A percentile compares a stretch with the other conserved stretches of the same genome.
Evolutionary conservation across 2,888 invertebrate genomes (phyloP).

Genomic region (Leptopilina myrica): DNA sequence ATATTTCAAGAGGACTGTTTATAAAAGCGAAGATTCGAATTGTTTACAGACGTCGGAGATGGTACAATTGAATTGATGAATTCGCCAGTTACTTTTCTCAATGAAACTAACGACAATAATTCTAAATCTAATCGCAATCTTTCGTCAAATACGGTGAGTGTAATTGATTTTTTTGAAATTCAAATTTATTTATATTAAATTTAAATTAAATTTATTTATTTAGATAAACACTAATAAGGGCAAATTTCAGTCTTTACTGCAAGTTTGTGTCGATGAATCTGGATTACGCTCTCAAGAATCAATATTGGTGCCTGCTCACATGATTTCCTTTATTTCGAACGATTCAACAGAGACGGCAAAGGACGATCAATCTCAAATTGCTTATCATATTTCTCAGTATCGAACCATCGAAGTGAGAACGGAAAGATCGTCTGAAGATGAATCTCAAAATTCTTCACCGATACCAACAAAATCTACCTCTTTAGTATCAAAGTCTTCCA

Average conservation of each 20-base stretch:
- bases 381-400: conserved; percentile 13
- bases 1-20: background rate
- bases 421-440: background rate
- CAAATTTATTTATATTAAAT: no score
- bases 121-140: conserved; percentile 14
- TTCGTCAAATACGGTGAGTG: conserved; percentile 17
- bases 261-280: conserved; percentile 58
- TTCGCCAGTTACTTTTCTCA: conserved; percentile 65
- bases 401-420: conserved; percentile 11
- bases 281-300: conserved; percentile 52
- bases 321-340: conserved; percentile 46
- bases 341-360: conserved; percentile 40
- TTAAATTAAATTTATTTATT: no score
- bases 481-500: conserved; percentile 20
- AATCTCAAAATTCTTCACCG: background rate
- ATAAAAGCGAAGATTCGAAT: background rate
- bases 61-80: conserved; percentile 65
- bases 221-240: background rate
- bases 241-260: conserved; percentile 62
- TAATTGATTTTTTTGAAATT: background rate
- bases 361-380: conserved; percentile 22
- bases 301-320: conserved; percentile 51
- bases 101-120: conserved; percentile 52
- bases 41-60: conserved; percentile 64
- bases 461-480: background rate